phyloP scores from a whole-genome alignment of 2,797 vertebrate genomes.

The Euphonia xanthogaster region DNA sequence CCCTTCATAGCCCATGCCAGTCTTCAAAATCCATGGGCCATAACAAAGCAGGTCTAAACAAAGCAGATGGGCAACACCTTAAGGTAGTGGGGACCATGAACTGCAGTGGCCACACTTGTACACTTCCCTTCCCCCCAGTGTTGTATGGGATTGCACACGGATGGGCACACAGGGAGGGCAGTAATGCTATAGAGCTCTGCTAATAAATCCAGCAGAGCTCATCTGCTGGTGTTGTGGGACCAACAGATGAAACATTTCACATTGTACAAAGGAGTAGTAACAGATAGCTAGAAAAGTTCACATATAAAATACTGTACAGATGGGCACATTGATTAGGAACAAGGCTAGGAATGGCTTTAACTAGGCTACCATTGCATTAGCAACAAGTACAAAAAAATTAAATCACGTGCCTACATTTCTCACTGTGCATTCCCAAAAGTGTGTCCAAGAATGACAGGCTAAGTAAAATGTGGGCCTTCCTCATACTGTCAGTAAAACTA shows the following conservation, averaged over 20 bases:
- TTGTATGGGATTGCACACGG: not conserved
- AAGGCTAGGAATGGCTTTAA: conserved; percentile 20
- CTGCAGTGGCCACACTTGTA: not conserved
- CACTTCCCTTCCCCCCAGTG: not conserved
- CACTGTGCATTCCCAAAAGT: not conserved
- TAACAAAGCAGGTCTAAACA: not conserved
- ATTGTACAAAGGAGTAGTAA: conserved; percentile 2
- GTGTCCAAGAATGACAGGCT: not conserved
- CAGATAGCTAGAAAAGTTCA: conserved; percentile 20
- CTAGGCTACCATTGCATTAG: not conserved
- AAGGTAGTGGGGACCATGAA: not conserved
- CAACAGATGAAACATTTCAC: not conserved
- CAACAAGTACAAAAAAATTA: not conserved
- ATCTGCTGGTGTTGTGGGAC: conserved; percentile 25
- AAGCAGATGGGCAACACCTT: not conserved
- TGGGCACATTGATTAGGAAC: not conserved
- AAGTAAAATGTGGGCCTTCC: not conserved
- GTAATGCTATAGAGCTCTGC: not conserved
- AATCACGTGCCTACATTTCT: conserved; percentile 16
- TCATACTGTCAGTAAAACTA: not conserved
- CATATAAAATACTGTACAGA: conserved; percentile 48
- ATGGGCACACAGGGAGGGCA: not conserved
- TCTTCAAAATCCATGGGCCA: not conserved
- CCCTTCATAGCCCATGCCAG: not conserved
- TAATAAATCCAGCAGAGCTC: not conserved